These are phyloP conservation scores for Elysia crispata DNA, from an alignment of 2,888 invertebrate species.

Conservation along the genomic window DNA sequence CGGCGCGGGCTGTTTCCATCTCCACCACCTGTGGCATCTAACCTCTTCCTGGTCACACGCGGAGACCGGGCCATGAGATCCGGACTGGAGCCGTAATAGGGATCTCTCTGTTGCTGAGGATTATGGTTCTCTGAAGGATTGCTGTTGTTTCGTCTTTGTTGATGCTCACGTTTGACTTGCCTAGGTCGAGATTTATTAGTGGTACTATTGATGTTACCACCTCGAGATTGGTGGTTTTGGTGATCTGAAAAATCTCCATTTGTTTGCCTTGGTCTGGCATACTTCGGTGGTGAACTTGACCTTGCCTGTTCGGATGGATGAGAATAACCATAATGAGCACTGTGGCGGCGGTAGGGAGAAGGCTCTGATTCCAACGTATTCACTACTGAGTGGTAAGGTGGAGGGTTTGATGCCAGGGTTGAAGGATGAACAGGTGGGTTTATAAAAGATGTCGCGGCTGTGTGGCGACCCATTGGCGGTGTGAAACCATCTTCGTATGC, in stretches of 20 bases:
- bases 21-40: too few species aligned
- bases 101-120: not conserved
- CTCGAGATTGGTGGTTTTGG: slow-evolving; percentile 15
- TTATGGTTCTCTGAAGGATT: not conserved
- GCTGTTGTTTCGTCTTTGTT: slow-evolving; percentile 32
- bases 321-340: slow-evolving; percentile 22
- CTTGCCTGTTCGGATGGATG: slow-evolving; percentile 12
- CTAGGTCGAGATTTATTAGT: slow-evolving; percentile 40
- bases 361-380: slow-evolving; percentile 7
- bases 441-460: slow-evolving; percentile 41
- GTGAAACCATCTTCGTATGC: slow-evolving; percentile 30
- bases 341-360: slow-evolving; percentile 34
- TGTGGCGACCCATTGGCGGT: too few species aligned
- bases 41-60: not conserved
- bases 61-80: slow-evolving; percentile 40
- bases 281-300: slow-evolving; percentile 16
- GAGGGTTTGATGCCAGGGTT: slow-evolving; percentile 14
- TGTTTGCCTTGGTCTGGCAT: slow-evolving; percentile 3
- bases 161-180: slow-evolving; percentile 47
- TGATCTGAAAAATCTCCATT: not conserved
- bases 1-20: not conserved
- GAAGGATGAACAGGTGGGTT: slow-evolving; percentile 28
- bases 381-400: slow-evolving; percentile 29
- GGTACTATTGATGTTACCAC: slow-evolving; percentile 24
- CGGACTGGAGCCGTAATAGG: slow-evolving; percentile 42